A percentile compares a stretch with the other conserved stretches of the same genome.
Evolutionary conservation across 2,888 invertebrate genomes (phyloP).

Genomic region (Linnaemya tessellans): DNA sequence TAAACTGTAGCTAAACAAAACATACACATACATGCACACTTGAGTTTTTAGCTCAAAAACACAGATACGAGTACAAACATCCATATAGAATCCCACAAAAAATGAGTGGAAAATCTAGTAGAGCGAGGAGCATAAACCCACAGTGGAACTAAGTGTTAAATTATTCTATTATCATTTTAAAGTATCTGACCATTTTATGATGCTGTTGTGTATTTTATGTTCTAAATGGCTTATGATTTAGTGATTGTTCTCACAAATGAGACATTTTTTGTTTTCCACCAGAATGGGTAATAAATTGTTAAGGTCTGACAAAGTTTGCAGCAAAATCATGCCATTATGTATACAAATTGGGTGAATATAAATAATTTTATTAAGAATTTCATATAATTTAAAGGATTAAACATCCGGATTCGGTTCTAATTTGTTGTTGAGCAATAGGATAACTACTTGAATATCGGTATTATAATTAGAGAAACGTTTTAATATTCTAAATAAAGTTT

Average conservation of each 20-base stretch:
- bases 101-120: background rate
- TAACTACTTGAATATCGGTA: no score
- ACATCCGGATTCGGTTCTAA: no score
- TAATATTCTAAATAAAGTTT: no score
- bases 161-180: constrained; percentile 64
- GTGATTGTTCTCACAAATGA: background rate
- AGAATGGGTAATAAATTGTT: background rate
- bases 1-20: constrained; percentile 14
- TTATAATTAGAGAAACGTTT: no score
- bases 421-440: no score
- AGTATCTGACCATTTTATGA: constrained; percentile 32
- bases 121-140: constrained; percentile 13
- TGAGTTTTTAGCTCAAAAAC: background rate
- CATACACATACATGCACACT: background rate
- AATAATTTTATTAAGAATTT: no score
- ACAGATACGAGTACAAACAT: background rate
- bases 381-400: no score
- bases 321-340: no score
- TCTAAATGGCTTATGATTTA: constrained; percentile 19
- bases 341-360: no score
- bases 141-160: constrained; percentile 57
- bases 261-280: background rate
- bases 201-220: background rate
- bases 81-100: background rate
- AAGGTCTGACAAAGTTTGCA: no score